Percentiles rank a stretch among this genome's conserved stretches.
Evolutionary conservation across 2,113 vertebrate genomes (phyloP).

Genomic region (Stomatorhinus ivindoensis): DNA sequence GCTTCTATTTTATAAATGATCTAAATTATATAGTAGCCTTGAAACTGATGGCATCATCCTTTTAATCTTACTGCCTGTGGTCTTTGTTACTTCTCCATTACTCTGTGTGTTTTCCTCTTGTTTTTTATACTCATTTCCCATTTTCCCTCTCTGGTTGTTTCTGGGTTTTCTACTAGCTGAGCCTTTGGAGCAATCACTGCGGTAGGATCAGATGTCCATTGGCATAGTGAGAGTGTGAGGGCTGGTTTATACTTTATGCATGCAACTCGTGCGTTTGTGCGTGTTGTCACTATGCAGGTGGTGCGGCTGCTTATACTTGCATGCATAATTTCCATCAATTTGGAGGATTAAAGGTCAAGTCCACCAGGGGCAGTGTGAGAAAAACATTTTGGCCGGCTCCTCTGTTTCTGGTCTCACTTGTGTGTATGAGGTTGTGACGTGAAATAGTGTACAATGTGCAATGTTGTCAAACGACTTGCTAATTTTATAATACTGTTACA

Average conservation of each 20-base stretch:
- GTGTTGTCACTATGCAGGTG: not conserved
- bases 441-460: not conserved
- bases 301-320: not conserved
- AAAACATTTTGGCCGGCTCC: not conserved
- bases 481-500: not conserved
- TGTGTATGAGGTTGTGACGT: not conserved
- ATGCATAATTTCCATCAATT: not conserved
- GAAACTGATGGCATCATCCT: conserved; percentile 19
- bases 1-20: not conserved
- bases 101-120: conserved; percentile 7
- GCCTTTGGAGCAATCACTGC: conserved; percentile 81
- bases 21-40: not conserved
- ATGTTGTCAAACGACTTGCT: not conserved
- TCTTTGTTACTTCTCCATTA: conserved; percentile 9
- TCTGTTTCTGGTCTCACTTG: not conserved
- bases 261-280: not conserved
- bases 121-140: conserved; percentile 29
- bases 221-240: conserved; percentile 12
- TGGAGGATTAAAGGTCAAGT: not conserved
- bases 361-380: not conserved
- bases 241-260: not conserved
- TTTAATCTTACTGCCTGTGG: conserved; percentile 27
- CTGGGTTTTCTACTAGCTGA: conserved; percentile 66
- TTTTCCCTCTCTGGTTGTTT: conserved; percentile 47
- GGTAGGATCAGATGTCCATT: conserved; percentile 73